phyloP scores from a whole-genome alignment of 2,113 vertebrate species.

The Leptobrachium leishanense region DNA sequence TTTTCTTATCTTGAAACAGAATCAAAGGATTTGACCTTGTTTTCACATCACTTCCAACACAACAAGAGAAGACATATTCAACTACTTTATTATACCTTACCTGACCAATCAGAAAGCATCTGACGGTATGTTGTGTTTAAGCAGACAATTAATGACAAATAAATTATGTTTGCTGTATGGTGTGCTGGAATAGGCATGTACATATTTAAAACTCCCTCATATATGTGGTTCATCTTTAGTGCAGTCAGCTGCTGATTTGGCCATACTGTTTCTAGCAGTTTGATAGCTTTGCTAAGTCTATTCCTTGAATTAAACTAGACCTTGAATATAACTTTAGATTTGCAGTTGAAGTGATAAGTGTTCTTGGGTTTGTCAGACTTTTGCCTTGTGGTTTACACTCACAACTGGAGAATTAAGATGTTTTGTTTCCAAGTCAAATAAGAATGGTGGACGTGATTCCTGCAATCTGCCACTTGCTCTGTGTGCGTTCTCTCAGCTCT shows the following conservation, averaged over 20 bases:
- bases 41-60: not conserved
- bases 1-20: not conserved
- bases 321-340: too few species aligned
- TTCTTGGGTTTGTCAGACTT: too few species aligned
- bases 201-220: not conserved
- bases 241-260: not conserved
- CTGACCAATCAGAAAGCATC: not conserved
- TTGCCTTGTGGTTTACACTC: too few species aligned
- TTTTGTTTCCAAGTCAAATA: too few species aligned
- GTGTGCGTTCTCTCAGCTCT: too few species aligned
- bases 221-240: not conserved
- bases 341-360: too few species aligned
- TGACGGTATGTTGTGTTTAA: not conserved
- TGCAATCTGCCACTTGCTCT: too few species aligned
- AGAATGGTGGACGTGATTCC: too few species aligned
- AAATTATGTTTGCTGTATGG: too few species aligned
- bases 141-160: too few species aligned
- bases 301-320: too few species aligned
- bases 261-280: constrained; percentile 1
- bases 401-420: too few species aligned
- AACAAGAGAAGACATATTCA: not conserved
- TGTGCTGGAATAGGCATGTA: not conserved
- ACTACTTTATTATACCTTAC: not conserved
- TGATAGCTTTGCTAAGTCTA: not conserved
- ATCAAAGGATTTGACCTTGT: not conserved